These are phyloP conservation scores for Kryptolebias marmoratus DNA, from an alignment of 2,113 vertebrate species.

Conservation along the genomic window DNA sequence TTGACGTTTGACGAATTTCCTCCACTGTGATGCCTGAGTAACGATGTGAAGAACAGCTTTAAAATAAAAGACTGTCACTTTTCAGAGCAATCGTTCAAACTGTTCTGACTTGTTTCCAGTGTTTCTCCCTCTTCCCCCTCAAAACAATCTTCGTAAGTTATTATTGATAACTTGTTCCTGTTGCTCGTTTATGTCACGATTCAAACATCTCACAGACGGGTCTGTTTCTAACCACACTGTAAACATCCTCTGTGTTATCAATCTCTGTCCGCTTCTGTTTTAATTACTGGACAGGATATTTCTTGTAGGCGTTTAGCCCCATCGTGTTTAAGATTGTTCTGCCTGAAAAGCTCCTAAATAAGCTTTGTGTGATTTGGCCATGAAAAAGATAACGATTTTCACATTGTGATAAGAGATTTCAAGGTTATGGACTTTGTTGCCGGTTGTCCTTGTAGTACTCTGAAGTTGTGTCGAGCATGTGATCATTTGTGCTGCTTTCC, in stretches of 20 bases:
- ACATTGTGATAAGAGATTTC: slow-evolving; percentile 17
- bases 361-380: slow-evolving; percentile 20
- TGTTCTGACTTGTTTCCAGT: not conserved
- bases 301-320: not conserved
- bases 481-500: slow-evolving; percentile 1
- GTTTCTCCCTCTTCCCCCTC: not conserved
- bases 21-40: too few relatives aligned
- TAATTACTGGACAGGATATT: slow-evolving; percentile 61
- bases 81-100: too few relatives aligned
- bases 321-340: not conserved
- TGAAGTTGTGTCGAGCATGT: slow-evolving; percentile 9
- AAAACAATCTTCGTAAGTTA: not conserved
- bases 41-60: too few relatives aligned
- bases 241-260: slow-evolving; percentile 84
- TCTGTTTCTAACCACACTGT: slow-evolving; percentile 76
- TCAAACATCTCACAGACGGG: slow-evolving; percentile 45
- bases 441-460: slow-evolving; percentile 7
- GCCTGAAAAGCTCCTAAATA: not conserved
- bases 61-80: too few relatives aligned
- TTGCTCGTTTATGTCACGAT: slow-evolving; percentile 60
- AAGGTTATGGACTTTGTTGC: slow-evolving; percentile 60
- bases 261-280: slow-evolving; percentile 34
- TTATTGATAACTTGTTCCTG: slow-evolving; percentile 6
- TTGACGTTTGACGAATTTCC: too few relatives aligned
- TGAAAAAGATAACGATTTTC: slow-evolving; percentile 3